These are phyloP conservation scores for Musca vetustissima DNA, from an alignment of 1,140 invertebrate genomes.

Conservation along the genomic window DNA sequence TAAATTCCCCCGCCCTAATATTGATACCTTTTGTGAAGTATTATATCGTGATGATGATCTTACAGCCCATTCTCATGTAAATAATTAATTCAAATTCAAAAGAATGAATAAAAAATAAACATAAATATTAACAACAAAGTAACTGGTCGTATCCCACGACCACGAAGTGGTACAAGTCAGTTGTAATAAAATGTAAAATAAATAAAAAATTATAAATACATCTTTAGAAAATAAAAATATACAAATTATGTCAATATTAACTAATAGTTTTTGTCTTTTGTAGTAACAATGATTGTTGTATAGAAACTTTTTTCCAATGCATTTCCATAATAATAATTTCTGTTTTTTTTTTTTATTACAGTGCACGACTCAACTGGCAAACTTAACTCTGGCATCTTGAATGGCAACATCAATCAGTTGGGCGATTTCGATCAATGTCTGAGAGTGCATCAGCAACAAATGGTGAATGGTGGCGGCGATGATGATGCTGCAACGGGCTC, in stretches of 20 bases:
- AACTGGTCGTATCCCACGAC: no score
- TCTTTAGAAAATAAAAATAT: no score
- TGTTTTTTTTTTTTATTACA: slow-evolving; percentile 34
- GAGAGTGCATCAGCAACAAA: slow-evolving; percentile 34
- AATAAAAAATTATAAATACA: background rate
- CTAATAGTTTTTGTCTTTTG: background rate
- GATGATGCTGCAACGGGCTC: background rate
- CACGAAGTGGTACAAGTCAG: no score
- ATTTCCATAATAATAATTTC: background rate
- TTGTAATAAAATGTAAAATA: no score
- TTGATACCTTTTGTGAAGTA: no score
- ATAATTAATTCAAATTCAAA: no score
- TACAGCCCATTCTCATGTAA: no score
- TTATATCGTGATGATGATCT: no score
- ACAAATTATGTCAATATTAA: slow-evolving; percentile 6
- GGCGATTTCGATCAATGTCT: slow-evolving; percentile 68
- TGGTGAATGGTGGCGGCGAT: slow-evolving; percentile 22
- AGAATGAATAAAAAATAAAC: no score
- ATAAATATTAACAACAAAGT: no score
- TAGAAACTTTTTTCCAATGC: background rate
- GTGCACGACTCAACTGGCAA: slow-evolving; percentile 65
- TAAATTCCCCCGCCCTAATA: no score
- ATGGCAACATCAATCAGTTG: slow-evolving; percentile 66
- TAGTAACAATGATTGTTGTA: background rate
- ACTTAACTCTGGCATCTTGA: slow-evolving; percentile 62